Conservation (phyloP, 2,888 invertebrate species). For the Drosophila diplacantha region DNA sequence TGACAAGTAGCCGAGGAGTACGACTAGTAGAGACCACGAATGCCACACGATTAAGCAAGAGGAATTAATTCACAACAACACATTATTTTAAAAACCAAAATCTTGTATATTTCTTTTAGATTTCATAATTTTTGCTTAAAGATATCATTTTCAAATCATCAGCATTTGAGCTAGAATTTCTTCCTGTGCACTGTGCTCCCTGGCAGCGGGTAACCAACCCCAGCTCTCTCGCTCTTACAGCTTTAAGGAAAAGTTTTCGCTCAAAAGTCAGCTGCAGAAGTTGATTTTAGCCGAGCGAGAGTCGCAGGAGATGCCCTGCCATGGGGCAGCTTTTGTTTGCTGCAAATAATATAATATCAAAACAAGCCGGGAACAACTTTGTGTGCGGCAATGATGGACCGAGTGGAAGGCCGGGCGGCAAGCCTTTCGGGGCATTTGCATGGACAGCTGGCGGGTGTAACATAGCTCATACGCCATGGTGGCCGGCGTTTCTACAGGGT, state of each 20-base stretch:
- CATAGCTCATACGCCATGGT: constrained; percentile 3
- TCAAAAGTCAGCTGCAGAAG: constrained; percentile 68
- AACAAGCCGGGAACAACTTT: constrained; percentile 17
- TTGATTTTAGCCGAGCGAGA: constrained; percentile 56
- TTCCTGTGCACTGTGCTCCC: not conserved
- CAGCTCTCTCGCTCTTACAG: constrained; percentile 42
- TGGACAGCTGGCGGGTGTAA: not conserved
- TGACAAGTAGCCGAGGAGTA: no score
- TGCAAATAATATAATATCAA: constrained; percentile 62
- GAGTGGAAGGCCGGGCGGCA: not conserved
- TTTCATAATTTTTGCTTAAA: not conserved
- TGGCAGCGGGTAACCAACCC: constrained; percentile 15
- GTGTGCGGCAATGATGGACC: constrained; percentile 1
- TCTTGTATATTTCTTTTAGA: no score
- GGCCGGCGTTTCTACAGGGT: constrained; percentile 2
- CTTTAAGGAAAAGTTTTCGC: constrained; percentile 59
- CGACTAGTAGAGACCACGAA: no score
- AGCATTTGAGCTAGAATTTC: not conserved
- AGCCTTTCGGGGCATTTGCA: not conserved
- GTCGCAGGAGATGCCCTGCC: constrained; percentile 33
- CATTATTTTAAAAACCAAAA: no score
- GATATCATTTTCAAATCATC: not conserved
- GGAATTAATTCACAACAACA: no score
- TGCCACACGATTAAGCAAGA: no score
- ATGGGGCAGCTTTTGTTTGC: constrained; percentile 55